Evolutionary conservation across 1,140 invertebrate species (phyloP), one percentile per base, ranked within the genome.

Genomic region (Eulimnadia texana): DNA sequence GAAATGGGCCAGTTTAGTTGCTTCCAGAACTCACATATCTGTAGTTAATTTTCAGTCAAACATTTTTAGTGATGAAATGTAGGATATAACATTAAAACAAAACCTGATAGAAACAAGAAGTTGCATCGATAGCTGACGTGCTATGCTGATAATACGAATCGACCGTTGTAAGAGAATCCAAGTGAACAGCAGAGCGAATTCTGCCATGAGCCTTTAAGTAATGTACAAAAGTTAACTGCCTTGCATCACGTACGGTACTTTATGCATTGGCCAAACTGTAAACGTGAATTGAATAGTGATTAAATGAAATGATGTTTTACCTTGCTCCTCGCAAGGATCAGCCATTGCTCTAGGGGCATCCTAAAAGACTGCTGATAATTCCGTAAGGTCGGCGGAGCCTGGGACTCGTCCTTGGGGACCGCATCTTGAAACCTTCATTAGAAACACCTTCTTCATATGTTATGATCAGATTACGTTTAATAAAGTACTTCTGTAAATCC

Each of bases 91-190:
- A n/a, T n/a, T n/a, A n/a, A n/a, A 52, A 52, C n/a, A 23, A 10
- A 72, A 92, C 85, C 74, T 93, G 90, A 70, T 88, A 85, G 67
- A 95, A 84, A 58, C 88, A 90, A 22, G 87, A 85, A 50, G 87
- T 88, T 2, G 88, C 87, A 73, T 96, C 92, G 0, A 95, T 85
- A 16, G 91, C 90, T 2, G 90, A 93, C 10, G 90, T 92, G 66
- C 89, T 92, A 69, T 94, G 90, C 65, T 90, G 85, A 3, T 92
- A 86, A 51, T 87, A 82, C 50, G 82, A 79, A 60, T 91, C 86
- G 0, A 86, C 84, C 61, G 82, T 79, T 60, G 84, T 85, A 10
- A 81, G 76, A 67, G 78, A 80, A 70, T 84, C 82, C 53, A 87
- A 72, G 69, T 88, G 83, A 16, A 85, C 78, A 0, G 84, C 84